A percentile compares a stretch with the other conserved stretches of the same genome.
phyloP scores from a whole-genome alignment of 2,113 vertebrate species.

The Chlamydotis undulata region DNA sequence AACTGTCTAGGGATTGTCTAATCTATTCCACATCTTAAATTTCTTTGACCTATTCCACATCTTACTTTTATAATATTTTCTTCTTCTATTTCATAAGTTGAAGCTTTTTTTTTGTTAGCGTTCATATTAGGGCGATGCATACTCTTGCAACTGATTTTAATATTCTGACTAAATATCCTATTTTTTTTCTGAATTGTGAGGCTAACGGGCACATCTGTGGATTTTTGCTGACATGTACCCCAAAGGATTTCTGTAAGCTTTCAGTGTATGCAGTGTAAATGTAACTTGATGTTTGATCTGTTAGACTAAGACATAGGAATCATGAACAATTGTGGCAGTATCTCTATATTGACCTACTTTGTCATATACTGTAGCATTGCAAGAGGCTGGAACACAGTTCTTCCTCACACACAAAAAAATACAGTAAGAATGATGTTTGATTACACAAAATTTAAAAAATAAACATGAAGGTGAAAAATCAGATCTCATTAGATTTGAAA shows the following conservation, averaged over 20 bases:
- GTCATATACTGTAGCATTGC: background rate
- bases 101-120: background rate
- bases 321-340: background rate
- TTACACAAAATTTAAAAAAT: background rate
- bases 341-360: background rate
- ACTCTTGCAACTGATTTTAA: background rate
- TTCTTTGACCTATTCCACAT: background rate
- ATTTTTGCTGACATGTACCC: background rate
- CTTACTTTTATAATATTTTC: background rate
- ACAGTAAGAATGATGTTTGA: background rate
- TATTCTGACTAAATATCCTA: background rate
- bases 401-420: background rate
- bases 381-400: background rate
- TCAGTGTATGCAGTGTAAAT: background rate
- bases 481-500: background rate
- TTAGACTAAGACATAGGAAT: background rate
- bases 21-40: background rate
- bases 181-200: background rate
- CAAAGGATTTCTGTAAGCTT: background rate
- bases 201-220: background rate
- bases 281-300: background rate
- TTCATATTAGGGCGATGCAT: background rate
- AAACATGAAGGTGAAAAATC: background rate
- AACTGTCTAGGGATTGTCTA: background rate
- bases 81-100: background rate